Percentiles rank a stretch among this genome's conserved stretches.
Conservation (phyloP, 2,888 invertebrate genomes). For the Teleiodes luculella region DNA sequence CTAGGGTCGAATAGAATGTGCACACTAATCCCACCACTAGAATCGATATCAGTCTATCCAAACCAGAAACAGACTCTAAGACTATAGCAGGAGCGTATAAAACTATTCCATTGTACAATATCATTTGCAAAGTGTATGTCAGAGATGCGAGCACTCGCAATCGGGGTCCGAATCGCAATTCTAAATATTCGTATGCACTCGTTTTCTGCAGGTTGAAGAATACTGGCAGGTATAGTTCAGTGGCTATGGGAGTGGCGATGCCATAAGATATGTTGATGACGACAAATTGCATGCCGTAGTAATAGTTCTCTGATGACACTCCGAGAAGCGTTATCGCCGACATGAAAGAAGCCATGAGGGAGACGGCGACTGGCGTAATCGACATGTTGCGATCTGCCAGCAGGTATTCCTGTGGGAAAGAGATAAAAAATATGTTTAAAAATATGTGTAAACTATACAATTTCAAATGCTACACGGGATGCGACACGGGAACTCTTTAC, state of each 20-base stretch:
- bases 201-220: conserved; percentile 90
- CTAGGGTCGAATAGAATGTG: conserved; percentile 91
- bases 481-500: too few species aligned
- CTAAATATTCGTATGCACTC: conserved; percentile 96
- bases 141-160: conserved; percentile 88
- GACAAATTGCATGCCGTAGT: conserved; percentile 88
- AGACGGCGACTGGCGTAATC: conserved; percentile 89
- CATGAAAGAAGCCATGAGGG: conserved; percentile 96
- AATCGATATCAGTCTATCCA: conserved; percentile 85
- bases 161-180: conserved; percentile 88
- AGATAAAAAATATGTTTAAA: too few species aligned
- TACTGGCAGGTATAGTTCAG: conserved; percentile 89
- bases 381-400: conserved; percentile 90
- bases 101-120: conserved; percentile 94
- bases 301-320: conserved; percentile 92
- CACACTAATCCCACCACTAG: conserved; percentile 87
- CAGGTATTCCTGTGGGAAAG: conserved; percentile 84
- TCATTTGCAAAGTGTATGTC: conserved; percentile 92
- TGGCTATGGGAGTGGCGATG: conserved; percentile 87
- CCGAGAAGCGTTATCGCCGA: conserved; percentile 94
- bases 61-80: conserved; percentile 90
- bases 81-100: conserved; percentile 96
- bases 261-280: conserved; percentile 87
- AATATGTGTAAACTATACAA: too few species aligned
- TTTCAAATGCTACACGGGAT: too few species aligned